Evolutionary conservation across 2,797 vertebrate species (phyloP), one percentile per base, ranked within the genome.

Genomic region (Sus cebifrons): DNA sequence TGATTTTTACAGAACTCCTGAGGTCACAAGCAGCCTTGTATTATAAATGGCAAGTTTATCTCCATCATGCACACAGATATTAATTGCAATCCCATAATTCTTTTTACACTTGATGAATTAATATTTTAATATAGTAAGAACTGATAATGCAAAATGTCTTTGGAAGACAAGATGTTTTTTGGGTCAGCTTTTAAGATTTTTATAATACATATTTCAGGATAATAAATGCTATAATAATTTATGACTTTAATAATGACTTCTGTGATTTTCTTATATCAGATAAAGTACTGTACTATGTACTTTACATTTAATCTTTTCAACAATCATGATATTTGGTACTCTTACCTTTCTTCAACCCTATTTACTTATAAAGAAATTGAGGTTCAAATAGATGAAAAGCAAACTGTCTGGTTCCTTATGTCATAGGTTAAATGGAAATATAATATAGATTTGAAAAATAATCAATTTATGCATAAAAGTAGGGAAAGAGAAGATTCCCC

Each of bases 91-190:
- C 64, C 88, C 23, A 70, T 52, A 89, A 52, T 74, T 71, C 79
- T 70, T 64, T 89, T 85, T 75, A 71, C 16, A 89, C 23, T 79
- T 67, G 4, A 60, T 74, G 40, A 81, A 40, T 0, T 81, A 32
- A 20, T 65, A 89, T 86, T 82, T 86, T 85, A 95, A 70, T 40
- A 49, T 16, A 54, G 16, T 21, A 88, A 68, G 4, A 81, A 65
- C 58, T 73, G 13, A 4, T 81, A 29, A 54, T 73, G 36, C 21
- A 84, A 65, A 87, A 85, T 81, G 58, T 54, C 11, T 84, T 64
- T 93, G 44, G 36, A 95, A 89, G 68, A 25, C 4, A 13, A 83
- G n/a, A 64, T 20, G 44, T 36, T 2, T 2, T 67, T 87, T 90
- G n/a, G 4, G 14, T 78, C 2, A 29, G 8, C 2, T 93, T 83